Percentiles rank a stretch among this genome's conserved stretches.
phyloP scores from a whole-genome alignment of 2,113 vertebrate species.

The Hemiscyllium ocellatum region DNA sequence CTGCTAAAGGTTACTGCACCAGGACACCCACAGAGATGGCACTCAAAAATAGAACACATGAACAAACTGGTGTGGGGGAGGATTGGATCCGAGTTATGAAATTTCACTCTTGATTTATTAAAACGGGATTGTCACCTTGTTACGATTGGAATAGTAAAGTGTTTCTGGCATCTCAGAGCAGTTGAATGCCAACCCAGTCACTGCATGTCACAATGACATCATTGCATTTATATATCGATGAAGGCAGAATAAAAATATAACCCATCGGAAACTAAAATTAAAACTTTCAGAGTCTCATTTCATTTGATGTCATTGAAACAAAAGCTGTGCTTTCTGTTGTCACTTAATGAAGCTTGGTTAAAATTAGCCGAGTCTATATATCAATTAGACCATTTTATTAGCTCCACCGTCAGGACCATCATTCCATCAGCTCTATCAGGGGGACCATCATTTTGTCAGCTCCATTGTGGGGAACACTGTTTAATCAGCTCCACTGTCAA shows the following conservation, averaged over 20 bases:
- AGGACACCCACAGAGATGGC: neutral
- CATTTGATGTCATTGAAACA: neutral
- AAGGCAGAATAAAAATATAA: neutral
- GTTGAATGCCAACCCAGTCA: neutral
- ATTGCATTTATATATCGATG: neutral
- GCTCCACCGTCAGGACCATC: too few species aligned
- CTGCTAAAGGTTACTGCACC: slow-evolving; percentile 6
- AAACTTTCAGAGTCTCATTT: neutral
- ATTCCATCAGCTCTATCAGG: too few species aligned
- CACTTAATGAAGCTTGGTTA: neutral
- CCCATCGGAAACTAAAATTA: neutral
- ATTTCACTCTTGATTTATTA: slow-evolving; percentile 15
- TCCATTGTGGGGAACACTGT: neutral
- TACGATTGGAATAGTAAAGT: neutral
- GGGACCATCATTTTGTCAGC: too few species aligned
- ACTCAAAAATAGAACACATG: neutral
- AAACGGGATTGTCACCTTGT: neutral
- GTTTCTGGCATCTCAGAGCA: neutral
- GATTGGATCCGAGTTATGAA: neutral
- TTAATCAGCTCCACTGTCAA: neutral
- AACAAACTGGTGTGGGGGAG: neutral
- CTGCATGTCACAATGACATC: neutral
- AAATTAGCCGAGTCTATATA: neutral
- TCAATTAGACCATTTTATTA: neutral
- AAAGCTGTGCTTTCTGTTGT: neutral